Evolutionary conservation across 2,888 invertebrate genomes (phyloP).

Genomic region (Marasmarcha lunaedactyla): DNA sequence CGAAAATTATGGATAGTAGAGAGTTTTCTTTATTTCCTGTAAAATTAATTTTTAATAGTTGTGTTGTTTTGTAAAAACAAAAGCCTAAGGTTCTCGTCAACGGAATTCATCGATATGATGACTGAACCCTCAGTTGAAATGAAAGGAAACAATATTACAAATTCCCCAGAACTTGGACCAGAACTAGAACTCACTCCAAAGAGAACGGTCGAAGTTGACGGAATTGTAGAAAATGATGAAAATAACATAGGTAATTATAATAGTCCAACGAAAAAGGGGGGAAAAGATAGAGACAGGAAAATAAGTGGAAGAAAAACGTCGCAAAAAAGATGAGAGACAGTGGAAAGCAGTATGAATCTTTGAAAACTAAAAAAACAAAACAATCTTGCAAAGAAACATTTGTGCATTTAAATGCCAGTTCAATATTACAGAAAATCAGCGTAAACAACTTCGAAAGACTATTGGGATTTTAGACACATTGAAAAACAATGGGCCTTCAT

Average conservation of each 20-base stretch:
- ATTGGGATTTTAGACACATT: neutral
- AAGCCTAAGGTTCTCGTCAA: too few species aligned
- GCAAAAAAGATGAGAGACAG: neutral
- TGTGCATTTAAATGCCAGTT: neutral
- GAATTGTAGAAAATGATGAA: neutral
- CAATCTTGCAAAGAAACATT: neutral
- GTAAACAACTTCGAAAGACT: slow-evolving; percentile 1
- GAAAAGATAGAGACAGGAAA: slow-evolving; percentile 1
- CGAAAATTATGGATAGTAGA: too few species aligned
- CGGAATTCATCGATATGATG: too few species aligned
- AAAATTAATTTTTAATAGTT: too few species aligned
- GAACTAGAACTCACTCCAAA: neutral
- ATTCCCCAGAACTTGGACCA: neutral
- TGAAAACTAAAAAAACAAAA: neutral
- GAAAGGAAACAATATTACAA: too few species aligned
- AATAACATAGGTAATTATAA: neutral
- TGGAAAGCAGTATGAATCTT: neutral
- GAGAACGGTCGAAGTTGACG: neutral
- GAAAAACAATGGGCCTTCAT: neutral
- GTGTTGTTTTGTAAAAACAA: too few species aligned
- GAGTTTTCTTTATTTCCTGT: too few species aligned
- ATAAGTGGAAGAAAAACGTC: slow-evolving; percentile 1
- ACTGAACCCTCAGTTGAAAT: too few species aligned
- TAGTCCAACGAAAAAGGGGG: neutral
- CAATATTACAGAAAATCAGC: slow-evolving; percentile 1